Percentiles rank a stretch among this genome's conserved stretches.
phyloP scores from a whole-genome alignment of 2,797 vertebrate species.

The Cephalopachus bancanus region DNA sequence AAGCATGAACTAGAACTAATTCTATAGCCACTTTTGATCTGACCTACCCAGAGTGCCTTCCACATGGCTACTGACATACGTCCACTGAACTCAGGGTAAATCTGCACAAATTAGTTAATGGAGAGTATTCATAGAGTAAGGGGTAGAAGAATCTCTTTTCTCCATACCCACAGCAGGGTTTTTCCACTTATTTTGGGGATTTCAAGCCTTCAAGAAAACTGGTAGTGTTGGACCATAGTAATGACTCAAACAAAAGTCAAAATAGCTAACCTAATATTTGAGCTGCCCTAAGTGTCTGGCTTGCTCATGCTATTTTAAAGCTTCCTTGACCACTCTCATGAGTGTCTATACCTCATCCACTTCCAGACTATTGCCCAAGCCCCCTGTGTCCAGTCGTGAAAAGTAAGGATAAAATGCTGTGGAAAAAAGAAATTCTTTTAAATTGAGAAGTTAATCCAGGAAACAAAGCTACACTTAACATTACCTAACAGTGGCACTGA shows the following conservation, averaged over 20 bases:
- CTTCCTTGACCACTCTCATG: background rate
- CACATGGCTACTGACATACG: background rate
- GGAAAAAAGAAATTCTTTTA: background rate
- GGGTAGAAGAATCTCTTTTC: background rate
- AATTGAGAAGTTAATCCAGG: background rate
- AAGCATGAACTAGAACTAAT: background rate
- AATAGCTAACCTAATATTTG: background rate
- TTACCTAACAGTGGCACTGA: background rate
- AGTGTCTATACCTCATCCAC: no score
- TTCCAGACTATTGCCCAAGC: background rate
- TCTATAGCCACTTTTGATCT: background rate
- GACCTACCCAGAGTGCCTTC: no score
- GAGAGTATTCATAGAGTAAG: background rate
- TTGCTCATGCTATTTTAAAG: background rate
- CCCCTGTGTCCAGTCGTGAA: background rate
- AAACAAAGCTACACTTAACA: background rate
- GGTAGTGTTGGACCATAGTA: background rate
- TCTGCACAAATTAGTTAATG: background rate
- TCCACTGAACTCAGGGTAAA: background rate
- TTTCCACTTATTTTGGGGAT: background rate
- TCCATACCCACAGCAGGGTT: background rate
- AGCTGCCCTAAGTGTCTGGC: background rate
- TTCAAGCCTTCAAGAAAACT: background rate
- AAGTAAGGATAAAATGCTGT: background rate
- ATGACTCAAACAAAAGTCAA: background rate